Evolutionary conservation across 2,888 invertebrate species (phyloP).

Genomic region (Callyntrura sp.): DNA sequence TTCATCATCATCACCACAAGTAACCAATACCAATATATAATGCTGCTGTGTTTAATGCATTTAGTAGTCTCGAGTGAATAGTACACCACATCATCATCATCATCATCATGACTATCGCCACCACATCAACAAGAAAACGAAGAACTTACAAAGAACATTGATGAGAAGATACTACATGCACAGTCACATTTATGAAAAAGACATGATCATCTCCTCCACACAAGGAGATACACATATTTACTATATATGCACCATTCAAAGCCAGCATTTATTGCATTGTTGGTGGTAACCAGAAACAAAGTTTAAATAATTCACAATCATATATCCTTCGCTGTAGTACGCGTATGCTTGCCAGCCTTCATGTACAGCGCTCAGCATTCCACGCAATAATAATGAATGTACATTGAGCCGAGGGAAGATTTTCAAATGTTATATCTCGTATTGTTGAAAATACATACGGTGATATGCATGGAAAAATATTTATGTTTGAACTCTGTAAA

Average conservation of each 20-base stretch:
- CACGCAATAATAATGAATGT: background rate
- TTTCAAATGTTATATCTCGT: conserved; percentile 11
- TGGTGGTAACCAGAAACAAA: conserved; percentile 14
- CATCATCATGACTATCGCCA: background rate
- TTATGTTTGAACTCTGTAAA: background rate
- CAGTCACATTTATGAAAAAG: background rate
- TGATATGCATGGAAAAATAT: background rate
- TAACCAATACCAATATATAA: conserved; percentile 35
- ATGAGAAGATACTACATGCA: conserved; percentile 25
- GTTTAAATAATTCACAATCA: conserved; percentile 7
- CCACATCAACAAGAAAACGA: background rate
- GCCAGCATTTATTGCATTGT: conserved; percentile 24
- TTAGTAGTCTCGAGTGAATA: background rate
- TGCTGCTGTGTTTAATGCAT: conserved; percentile 17
- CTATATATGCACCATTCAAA: background rate
- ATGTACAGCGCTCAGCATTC: background rate
- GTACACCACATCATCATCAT: background rate
- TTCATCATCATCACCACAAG: background rate
- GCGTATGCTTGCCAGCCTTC: background rate
- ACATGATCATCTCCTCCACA: conserved; percentile 14
- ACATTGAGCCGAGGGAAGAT: background rate
- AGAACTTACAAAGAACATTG: conserved; percentile 22
- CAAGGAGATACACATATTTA: background rate
- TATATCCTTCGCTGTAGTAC: background rate
- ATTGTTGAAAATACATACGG: background rate